Conservation (phyloP, 2,888 invertebrate genomes). For the Drosophila eohydei region DNA sequence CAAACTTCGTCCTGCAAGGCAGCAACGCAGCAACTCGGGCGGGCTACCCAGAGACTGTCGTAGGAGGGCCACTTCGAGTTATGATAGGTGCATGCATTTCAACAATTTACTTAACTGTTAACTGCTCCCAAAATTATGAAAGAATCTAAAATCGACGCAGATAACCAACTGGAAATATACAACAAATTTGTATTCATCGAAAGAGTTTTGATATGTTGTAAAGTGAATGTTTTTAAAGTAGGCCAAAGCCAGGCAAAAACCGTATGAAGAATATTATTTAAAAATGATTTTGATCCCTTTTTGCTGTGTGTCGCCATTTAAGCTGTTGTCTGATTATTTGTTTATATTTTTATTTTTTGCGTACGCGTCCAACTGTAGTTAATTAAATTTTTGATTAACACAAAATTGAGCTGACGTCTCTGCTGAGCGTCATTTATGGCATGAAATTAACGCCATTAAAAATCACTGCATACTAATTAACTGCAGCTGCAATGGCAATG, state of each 20-base stretch:
- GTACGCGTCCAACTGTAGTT: constrained; percentile 52
- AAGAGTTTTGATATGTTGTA: not conserved
- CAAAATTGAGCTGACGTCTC: constrained; percentile 28
- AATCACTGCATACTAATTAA: constrained; percentile 68
- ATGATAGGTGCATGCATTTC: constrained; percentile 68
- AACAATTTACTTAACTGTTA: constrained; percentile 67
- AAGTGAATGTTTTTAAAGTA: not conserved
- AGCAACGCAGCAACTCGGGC: constrained; percentile 20
- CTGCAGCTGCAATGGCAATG: constrained; percentile 22
- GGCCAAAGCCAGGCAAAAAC: not conserved
- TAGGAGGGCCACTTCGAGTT: constrained; percentile 53
- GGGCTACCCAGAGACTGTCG: constrained; percentile 30
- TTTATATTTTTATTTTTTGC: not conserved
- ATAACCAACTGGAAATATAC: constrained; percentile 25
- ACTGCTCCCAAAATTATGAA: constrained; percentile 31
- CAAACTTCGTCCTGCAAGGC: constrained; percentile 68
- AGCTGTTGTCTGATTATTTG: constrained; percentile 29
- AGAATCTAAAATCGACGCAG: not conserved
- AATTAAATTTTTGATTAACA: constrained; percentile 64
- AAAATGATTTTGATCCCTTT: constrained; percentile 14
- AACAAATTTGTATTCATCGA: not conserved
- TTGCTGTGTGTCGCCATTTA: constrained; percentile 27
- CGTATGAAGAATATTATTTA: not conserved
- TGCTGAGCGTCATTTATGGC: constrained; percentile 58
- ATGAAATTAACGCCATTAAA: constrained; percentile 72